phyloP scores from a whole-genome alignment of 2,113 vertebrate genomes.

The Austrofundulus limnaeus region DNA sequence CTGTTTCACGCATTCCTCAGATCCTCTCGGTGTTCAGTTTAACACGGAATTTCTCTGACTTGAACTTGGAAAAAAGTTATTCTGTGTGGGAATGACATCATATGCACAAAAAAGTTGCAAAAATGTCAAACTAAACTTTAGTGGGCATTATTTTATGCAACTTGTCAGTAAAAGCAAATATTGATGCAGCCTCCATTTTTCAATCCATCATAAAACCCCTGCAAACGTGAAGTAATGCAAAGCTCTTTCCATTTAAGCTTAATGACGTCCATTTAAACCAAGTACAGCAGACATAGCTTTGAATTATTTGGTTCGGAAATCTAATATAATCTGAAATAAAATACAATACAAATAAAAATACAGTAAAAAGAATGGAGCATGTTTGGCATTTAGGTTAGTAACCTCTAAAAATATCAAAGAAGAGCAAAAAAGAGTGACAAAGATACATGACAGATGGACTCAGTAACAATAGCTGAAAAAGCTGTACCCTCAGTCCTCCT shows the following conservation, averaged over 20 bases:
- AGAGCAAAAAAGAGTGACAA: too few species aligned
- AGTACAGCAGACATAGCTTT: conserved; percentile 34
- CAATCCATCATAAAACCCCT: conserved; percentile 27
- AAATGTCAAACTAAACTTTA: conserved; percentile 1
- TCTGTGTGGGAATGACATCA: conserved; percentile 22
- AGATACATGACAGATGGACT: neutral
- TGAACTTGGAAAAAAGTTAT: neutral
- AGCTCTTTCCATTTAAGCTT: conserved; percentile 35
- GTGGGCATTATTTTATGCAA: conserved; percentile 18
- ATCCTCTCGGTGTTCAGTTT: conserved; percentile 14
- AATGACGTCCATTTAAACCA: conserved; percentile 50
- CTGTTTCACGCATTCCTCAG: conserved; percentile 25
- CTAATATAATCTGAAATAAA: conserved; percentile 12
- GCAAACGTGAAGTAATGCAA: conserved; percentile 18
- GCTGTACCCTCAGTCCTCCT: conserved; percentile 23
- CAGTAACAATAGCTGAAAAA: conserved; percentile 15
- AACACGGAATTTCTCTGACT: conserved; percentile 9
- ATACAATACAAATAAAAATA: conserved; percentile 7
- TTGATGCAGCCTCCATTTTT: conserved; percentile 39
- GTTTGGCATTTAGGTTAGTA: too few species aligned
- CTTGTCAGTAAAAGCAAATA: conserved; percentile 29
- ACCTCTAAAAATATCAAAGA: too few species aligned
- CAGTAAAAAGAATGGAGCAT: conserved; percentile 39
- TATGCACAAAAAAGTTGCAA: conserved; percentile 28
- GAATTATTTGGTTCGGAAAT: conserved; percentile 49